A percentile compares a stretch with the other conserved stretches of the same genome.
These are phyloP conservation scores for Heliconius hortense DNA, from an alignment of 2,888 invertebrate genomes.

Conservation along the genomic window DNA sequence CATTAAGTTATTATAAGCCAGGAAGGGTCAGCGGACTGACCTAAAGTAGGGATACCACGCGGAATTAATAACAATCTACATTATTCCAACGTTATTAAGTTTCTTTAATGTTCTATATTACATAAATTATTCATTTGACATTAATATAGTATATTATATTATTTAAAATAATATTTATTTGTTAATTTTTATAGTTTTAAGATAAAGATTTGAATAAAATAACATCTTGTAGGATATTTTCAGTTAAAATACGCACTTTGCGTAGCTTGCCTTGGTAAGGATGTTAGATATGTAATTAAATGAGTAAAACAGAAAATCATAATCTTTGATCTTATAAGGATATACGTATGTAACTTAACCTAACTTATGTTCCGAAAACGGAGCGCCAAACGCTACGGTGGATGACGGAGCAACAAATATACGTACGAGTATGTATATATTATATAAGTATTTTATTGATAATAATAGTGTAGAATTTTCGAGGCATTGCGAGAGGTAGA, in stretches of 20 bases:
- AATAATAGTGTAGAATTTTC: too few relatives aligned
- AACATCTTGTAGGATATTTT: neutral
- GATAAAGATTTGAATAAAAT: neutral
- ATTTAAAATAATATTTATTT: neutral
- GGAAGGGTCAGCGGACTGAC: constrained; percentile 47
- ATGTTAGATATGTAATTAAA: too few relatives aligned
- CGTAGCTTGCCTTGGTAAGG: too few relatives aligned
- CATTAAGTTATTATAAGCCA: constrained; percentile 37
- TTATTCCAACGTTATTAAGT: neutral
- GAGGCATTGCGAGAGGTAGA: too few relatives aligned
- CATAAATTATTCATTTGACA: neutral
- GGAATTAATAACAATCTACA: neutral
- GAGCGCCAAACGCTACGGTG: too few relatives aligned
- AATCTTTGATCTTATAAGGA: too few relatives aligned
- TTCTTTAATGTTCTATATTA: neutral
- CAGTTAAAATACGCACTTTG: neutral
- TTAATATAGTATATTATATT: neutral
- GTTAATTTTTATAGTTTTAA: neutral
- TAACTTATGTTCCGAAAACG: too few relatives aligned
- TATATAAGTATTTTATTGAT: too few relatives aligned
- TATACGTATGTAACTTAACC: too few relatives aligned
- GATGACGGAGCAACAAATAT: too few relatives aligned
- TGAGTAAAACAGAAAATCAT: too few relatives aligned
- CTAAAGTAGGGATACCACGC: constrained; percentile 30
- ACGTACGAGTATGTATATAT: too few relatives aligned